Evolutionary conservation across 1,140 invertebrate genomes (phyloP).

Genomic region (Halictus rubicundus): DNA sequence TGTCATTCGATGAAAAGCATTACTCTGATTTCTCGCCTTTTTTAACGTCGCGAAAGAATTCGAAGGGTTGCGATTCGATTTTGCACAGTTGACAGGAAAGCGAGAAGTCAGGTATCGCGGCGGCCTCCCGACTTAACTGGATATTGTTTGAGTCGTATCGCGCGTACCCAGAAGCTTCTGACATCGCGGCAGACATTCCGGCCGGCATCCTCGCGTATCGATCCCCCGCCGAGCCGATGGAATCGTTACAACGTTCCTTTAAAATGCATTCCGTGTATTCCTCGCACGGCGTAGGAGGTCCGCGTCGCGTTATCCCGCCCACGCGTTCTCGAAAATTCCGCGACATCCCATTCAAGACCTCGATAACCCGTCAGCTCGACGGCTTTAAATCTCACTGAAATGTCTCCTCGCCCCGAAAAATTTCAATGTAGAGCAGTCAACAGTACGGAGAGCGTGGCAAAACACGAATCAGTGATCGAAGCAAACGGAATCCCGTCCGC

Average conservation of each 20-base stretch:
- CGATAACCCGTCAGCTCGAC: too few species aligned
- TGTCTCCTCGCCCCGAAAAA: too few species aligned
- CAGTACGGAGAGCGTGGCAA: too few species aligned
- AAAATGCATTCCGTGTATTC: slow-evolving; percentile 9
- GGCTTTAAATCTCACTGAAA: too few species aligned
- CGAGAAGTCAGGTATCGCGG: too few species aligned
- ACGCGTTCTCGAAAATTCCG: background rate
- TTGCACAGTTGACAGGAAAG: too few species aligned
- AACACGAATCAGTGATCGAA: background rate
- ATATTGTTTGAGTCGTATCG: background rate
- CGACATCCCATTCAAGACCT: too few species aligned
- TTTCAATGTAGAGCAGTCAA: background rate
- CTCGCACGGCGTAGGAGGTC: background rate
- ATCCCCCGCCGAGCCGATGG: slow-evolving; percentile 7
- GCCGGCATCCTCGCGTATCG: slow-evolving; percentile 19
- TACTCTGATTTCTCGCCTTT: too few species aligned
- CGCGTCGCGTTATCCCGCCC: background rate
- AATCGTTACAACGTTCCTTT: slow-evolving; percentile 31
- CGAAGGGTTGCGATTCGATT: too few species aligned
- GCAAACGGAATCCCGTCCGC: background rate
- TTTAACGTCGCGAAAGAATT: too few species aligned
- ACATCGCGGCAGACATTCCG: slow-evolving; percentile 9
- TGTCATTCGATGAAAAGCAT: too few species aligned
- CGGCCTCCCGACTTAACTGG: background rate
- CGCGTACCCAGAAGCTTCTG: background rate